Conservation (phyloP, 2,113 vertebrate genomes). For the Urocitellus parryii region DNA sequence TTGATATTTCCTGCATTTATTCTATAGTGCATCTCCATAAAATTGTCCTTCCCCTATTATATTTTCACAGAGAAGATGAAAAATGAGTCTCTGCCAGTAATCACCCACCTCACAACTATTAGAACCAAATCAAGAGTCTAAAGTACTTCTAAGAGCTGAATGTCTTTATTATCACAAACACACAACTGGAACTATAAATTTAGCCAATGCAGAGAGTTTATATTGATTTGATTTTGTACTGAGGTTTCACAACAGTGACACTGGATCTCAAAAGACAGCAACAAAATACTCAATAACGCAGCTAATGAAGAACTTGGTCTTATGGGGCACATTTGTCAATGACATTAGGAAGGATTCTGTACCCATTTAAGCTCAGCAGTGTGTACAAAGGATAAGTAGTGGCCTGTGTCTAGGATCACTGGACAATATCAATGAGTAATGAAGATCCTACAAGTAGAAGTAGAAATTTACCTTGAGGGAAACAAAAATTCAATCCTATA, state of each 20-base stretch:
- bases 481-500: not conserved
- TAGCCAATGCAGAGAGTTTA: conserved; percentile 54
- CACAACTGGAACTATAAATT: conserved; percentile 60
- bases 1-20: conserved; percentile 64
- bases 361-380: not conserved
- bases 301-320: conserved; percentile 61
- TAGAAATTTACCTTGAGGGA: not conserved
- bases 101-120: conserved; percentile 54
- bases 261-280: conserved; percentile 23
- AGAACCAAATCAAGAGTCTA: conserved; percentile 38
- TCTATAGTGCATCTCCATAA: conserved; percentile 44
- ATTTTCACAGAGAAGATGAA: conserved; percentile 67
- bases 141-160: conserved; percentile 60
- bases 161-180: conserved; percentile 67
- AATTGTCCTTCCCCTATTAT: conserved; percentile 8
- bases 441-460: not conserved
- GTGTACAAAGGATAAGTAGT: not conserved
- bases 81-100: conserved; percentile 71
- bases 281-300: conserved; percentile 18
- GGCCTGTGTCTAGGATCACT: not conserved
- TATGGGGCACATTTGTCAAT: not conserved
- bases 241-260: conserved; percentile 26
- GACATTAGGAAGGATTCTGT: not conserved
- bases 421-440: not conserved
- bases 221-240: conserved; percentile 69